These are phyloP conservation scores for Anseranas semipalmata DNA, from an alignment of 2,113 vertebrate species.

Conservation along the genomic window DNA sequence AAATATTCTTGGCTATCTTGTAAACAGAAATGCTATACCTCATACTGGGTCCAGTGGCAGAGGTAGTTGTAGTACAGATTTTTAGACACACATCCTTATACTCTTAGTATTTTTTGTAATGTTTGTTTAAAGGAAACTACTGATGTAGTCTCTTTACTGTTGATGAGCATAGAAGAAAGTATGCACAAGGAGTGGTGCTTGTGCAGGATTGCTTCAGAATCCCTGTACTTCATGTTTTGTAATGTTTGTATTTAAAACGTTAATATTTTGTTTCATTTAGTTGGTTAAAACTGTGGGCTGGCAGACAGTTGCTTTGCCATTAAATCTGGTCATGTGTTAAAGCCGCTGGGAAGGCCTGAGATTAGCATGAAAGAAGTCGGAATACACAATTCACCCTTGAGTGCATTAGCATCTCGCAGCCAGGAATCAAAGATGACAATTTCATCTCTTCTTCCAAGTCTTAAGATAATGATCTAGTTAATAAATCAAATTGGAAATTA, in stretches of 20 bases:
- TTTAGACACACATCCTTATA: accelerated
- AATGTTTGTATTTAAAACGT: neutral
- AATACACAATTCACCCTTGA: neutral
- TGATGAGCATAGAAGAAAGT: neutral
- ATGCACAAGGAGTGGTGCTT: neutral
- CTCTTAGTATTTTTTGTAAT: neutral
- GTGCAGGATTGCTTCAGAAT: neutral
- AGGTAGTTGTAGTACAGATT: neutral
- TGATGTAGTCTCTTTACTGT: neutral
- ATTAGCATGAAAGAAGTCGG: neutral
- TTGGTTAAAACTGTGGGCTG: neutral
- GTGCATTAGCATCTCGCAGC: neutral
- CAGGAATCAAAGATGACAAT: neutral
- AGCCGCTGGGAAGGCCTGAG: neutral
- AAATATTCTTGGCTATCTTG: neutral
- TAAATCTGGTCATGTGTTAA: neutral
- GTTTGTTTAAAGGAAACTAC: neutral
- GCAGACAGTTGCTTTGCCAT: neutral
- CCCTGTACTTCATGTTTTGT: neutral
- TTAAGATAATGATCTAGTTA: neutral
- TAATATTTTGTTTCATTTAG: neutral
- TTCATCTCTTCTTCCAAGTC: neutral
- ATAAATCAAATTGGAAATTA: neutral
- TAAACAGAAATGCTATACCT: neutral
- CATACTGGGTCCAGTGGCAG: accelerated